Evolutionary conservation across 2,888 invertebrate genomes (phyloP).

Genomic region (Linyphia triangularis): DNA sequence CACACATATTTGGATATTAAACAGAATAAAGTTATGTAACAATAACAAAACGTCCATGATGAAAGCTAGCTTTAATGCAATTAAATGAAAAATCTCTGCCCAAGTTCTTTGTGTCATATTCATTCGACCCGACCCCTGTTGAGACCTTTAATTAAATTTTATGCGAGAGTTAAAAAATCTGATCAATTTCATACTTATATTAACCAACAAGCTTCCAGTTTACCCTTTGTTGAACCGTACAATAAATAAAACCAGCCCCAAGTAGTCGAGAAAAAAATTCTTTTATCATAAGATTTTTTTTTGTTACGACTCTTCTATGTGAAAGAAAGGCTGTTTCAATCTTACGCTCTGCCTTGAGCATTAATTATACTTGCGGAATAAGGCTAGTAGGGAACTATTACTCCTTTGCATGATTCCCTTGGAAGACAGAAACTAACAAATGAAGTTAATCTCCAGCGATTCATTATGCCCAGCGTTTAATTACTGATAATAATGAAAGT

Average conservation of each 20-base stretch:
- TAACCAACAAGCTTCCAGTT: background rate
- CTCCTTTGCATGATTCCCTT: background rate
- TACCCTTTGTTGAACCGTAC: background rate
- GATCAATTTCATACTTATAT: background rate
- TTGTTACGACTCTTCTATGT: background rate
- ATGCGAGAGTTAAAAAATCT: background rate
- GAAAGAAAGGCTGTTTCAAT: background rate
- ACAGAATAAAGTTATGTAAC: background rate
- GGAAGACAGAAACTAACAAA: slow-evolving; percentile 1
- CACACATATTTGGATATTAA: no score
- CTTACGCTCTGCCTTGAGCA: background rate
- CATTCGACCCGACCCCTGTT: background rate
- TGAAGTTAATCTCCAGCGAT: slow-evolving; percentile 34
- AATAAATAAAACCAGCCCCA: background rate
- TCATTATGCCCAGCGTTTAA: slow-evolving; percentile 22
- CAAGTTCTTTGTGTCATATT: background rate
- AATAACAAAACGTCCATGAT: background rate
- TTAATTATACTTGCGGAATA: slow-evolving; percentile 6
- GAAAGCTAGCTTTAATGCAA: background rate
- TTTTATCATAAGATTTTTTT: background rate
- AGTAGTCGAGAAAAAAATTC: background rate
- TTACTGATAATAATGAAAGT: slow-evolving; percentile 48
- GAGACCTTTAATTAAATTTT: background rate
- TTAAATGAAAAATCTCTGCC: no score
- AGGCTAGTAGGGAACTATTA: background rate